A percentile compares a stretch with the other conserved stretches of the same genome.
Evolutionary conservation across 2,113 vertebrate species (phyloP).

Genomic region (Pedionomus torquatus): DNA sequence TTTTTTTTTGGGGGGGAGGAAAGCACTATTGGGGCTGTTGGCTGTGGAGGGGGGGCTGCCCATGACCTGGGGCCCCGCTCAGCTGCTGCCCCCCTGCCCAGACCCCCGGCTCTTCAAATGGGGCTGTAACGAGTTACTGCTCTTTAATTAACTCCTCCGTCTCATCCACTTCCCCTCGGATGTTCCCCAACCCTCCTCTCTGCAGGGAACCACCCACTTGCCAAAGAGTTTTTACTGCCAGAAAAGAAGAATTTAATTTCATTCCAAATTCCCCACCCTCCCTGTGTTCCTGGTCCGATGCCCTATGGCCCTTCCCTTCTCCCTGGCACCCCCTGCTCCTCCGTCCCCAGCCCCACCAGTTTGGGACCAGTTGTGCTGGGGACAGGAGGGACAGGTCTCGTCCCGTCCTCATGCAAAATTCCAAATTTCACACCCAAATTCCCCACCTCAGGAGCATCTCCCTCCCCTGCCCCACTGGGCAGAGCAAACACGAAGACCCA

Average conservation of each 20-base stretch:
- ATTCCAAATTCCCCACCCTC: not conserved
- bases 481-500: not conserved
- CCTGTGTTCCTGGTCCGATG: rapidly evolving
- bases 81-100: not conserved
- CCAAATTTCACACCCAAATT: not conserved
- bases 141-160: not conserved
- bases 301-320: not conserved
- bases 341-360: not conserved
- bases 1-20: not conserved
- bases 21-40: not conserved
- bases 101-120: not conserved
- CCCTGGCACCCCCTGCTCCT: not conserved
- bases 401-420: not conserved
- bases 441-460: not conserved
- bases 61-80: not conserved
- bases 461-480: not conserved
- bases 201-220: not conserved
- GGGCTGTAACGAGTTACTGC: not conserved
- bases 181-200: not conserved
- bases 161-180: not conserved
- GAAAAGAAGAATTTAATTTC: not conserved
- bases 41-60: not conserved
- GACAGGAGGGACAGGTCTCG: too few relatives aligned
- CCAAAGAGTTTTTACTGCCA: constrained; percentile 7
- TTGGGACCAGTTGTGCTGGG: not conserved